phyloP scores from a whole-genome alignment of 2,797 vertebrate species.

The Kryptopterus vitreolus region DNA sequence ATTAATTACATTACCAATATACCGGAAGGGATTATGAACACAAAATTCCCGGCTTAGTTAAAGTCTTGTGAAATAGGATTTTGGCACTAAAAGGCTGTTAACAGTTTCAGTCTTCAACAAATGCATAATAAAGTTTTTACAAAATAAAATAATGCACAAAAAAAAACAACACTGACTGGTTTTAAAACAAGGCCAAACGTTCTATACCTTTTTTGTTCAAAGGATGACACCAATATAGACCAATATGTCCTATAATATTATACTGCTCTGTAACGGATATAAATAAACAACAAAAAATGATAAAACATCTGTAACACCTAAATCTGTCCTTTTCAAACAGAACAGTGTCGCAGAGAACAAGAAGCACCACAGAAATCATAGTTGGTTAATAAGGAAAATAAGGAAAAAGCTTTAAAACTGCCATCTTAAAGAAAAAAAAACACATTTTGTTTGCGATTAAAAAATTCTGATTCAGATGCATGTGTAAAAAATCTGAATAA shows the following conservation, averaged over 20 bases:
- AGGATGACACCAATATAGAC: background rate
- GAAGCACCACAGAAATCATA: slow-evolving; percentile 32
- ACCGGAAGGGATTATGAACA: background rate
- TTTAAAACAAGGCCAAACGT: slow-evolving; percentile 10
- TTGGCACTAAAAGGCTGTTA: slow-evolving; percentile 44
- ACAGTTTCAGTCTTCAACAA: slow-evolving; percentile 27
- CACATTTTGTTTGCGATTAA: background rate
- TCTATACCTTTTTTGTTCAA: slow-evolving; percentile 10
- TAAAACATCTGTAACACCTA: too few species aligned
- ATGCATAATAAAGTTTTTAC: slow-evolving; percentile 24
- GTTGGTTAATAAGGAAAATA: background rate
- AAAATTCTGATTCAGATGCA: background rate
- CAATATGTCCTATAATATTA: slow-evolving; percentile 19
- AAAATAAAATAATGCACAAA: background rate
- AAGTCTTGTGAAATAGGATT: slow-evolving; percentile 19
- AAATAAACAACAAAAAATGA: slow-evolving; percentile 18
- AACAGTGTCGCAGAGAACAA: background rate
- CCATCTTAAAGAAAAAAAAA: background rate
- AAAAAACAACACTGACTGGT: slow-evolving; percentile 30
- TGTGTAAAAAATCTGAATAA: slow-evolving; percentile 11
- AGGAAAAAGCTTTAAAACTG: too few species aligned
- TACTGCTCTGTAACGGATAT: slow-evolving; percentile 45
- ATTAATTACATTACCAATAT: slow-evolving; percentile 6
- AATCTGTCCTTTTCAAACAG: background rate
- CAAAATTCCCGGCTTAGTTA: slow-evolving; percentile 30